phyloP scores from a whole-genome alignment of 2,888 invertebrate species.

The Cheilosia soror region DNA sequence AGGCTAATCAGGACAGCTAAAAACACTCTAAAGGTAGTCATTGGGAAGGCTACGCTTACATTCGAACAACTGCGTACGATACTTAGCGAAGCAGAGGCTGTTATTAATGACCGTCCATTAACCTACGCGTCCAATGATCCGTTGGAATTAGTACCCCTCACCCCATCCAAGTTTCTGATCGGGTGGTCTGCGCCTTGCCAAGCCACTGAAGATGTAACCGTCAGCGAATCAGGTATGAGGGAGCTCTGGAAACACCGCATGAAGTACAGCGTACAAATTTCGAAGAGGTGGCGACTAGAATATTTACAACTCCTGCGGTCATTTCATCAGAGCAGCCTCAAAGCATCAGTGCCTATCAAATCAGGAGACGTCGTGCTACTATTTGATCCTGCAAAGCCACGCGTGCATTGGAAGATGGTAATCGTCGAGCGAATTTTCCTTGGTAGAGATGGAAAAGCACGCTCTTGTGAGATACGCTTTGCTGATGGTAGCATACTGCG shows the following conservation, averaged over 20 bases:
- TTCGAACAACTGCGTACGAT: constrained; percentile 39
- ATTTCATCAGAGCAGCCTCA: not conserved
- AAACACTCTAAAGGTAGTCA: constrained; percentile 57
- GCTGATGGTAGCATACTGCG: constrained; percentile 4
- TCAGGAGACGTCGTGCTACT: constrained; percentile 53
- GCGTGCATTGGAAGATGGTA: constrained; percentile 50
- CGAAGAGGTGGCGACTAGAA: constrained; percentile 26
- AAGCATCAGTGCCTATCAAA: not conserved
- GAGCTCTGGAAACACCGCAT: constrained; percentile 40
- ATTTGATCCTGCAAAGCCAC: constrained; percentile 37
- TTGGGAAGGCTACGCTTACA: constrained; percentile 23
- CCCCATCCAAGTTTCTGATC: constrained; percentile 38
- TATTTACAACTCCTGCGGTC: constrained; percentile 31
- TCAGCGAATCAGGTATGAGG: constrained; percentile 15
- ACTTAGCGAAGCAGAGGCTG: constrained; percentile 32
- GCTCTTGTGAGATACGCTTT: constrained; percentile 13
- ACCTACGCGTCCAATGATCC: constrained; percentile 30
- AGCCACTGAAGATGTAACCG: not conserved
- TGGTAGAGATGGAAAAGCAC: constrained; percentile 13
- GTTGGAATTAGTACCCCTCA: constrained; percentile 32
- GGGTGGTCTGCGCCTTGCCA: not conserved
- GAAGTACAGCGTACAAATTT: constrained; percentile 22
- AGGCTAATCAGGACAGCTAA: constrained; percentile 60
- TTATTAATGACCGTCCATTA: constrained; percentile 22
- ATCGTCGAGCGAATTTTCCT: not conserved